Conservation (phyloP, 2,888 invertebrate genomes). For the Dolichopus griseipennis region DNA sequence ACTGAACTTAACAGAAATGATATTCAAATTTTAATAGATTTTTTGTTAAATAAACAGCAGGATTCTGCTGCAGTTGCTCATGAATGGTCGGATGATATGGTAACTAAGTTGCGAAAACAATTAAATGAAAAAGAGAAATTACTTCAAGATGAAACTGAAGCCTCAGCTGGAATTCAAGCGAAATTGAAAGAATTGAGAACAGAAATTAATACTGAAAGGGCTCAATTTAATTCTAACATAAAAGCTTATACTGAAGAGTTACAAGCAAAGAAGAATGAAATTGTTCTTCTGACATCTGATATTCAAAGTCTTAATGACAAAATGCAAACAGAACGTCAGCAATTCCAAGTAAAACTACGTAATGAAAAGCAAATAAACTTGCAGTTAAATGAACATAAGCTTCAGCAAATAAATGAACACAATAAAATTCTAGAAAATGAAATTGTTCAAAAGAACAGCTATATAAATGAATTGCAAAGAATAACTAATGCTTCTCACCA, state of each 20-base stretch:
- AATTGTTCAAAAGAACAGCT: conserved; percentile 35
- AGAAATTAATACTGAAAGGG: conserved; percentile 40
- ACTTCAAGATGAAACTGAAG: conserved; percentile 63
- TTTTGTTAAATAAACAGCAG: conserved; percentile 80
- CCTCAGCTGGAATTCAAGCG: conserved; percentile 63
- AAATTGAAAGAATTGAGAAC: conserved; percentile 70
- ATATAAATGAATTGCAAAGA: conserved; percentile 34
- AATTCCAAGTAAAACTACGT: conserved; percentile 37
- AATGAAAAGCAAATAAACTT: conserved; percentile 38
- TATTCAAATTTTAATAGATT: conserved; percentile 81
- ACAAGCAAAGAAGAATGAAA: conserved; percentile 34
- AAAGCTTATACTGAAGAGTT: conserved; percentile 38
- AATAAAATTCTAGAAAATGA: conserved; percentile 34
- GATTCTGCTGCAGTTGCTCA: conserved; percentile 60
- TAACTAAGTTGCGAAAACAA: conserved; percentile 79
- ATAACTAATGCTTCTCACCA: conserved; percentile 34
- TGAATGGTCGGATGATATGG: conserved; percentile 85
- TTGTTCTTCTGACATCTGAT: conserved; percentile 35
- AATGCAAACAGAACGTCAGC: conserved; percentile 35
- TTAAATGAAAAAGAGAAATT: conserved; percentile 78
- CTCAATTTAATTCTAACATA: conserved; percentile 34
- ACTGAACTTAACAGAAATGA: conserved; percentile 77
- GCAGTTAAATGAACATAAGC: conserved; percentile 35
- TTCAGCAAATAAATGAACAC: conserved; percentile 31
- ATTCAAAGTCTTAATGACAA: conserved; percentile 37